These are phyloP conservation scores for Microtus richardsoni DNA, from an alignment of 2,113 vertebrate genomes.

Conservation along the genomic window DNA sequence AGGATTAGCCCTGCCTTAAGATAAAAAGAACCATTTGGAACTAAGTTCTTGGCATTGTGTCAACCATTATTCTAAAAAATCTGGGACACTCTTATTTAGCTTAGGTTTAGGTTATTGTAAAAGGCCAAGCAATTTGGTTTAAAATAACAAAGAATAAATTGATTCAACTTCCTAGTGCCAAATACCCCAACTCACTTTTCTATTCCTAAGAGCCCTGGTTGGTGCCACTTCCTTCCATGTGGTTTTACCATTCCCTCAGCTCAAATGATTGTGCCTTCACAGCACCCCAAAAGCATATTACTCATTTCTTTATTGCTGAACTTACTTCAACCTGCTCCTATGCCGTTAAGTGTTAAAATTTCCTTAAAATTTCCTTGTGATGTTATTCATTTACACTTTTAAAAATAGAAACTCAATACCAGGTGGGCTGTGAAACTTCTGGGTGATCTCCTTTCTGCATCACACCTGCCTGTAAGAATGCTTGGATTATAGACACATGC, in stretches of 20 bases:
- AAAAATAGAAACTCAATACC: background rate
- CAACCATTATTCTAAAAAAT: constrained; percentile 15
- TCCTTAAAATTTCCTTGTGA: background rate
- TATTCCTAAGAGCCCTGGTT: background rate
- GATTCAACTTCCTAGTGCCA: background rate
- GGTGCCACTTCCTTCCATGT: background rate
- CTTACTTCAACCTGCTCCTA: constrained; percentile 1
- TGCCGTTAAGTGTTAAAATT: background rate
- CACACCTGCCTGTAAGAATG: background rate
- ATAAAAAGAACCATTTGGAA: background rate
- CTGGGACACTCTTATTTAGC: background rate
- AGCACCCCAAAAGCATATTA: background rate
- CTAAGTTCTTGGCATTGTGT: background rate
- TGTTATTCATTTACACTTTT: background rate
- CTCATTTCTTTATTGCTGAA: background rate
- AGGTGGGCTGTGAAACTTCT: background rate
- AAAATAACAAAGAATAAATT: constrained; percentile 31
- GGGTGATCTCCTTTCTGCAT: background rate
- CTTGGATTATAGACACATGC: background rate
- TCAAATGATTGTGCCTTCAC: background rate
- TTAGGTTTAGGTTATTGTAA: background rate
- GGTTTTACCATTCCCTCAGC: background rate
- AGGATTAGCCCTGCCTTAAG: background rate
- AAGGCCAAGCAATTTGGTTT: background rate
- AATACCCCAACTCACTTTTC: background rate